Base-by-base conservation (phyloP, 2,113 vertebrate genomes). In the Morone saxatilis region DNA sequence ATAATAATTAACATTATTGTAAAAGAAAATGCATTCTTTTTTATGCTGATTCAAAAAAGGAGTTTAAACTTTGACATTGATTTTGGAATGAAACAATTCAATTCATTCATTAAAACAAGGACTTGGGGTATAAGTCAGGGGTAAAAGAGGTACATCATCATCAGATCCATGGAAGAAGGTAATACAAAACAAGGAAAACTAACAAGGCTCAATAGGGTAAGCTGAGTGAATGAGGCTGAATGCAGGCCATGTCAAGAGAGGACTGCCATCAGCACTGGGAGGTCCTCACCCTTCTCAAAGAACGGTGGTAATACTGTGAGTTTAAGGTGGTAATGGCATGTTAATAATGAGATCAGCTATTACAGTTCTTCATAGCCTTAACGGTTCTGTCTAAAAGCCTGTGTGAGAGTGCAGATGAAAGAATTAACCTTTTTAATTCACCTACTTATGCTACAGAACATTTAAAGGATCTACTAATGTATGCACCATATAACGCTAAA, bases 11-110 rank as follows among this genome's bases (percentile, higher is more conserved):
- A 20, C 38, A 54, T 10, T 20, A 13, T 20, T 56, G 0, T 9
- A 17, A 0, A 54, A 76, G 2, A 48, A 70, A 47, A 57, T 48
- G 1, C 1, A n/a, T 20, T 20, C 60, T 50, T 47, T 31, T 83
- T 38, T 4, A 7, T 25, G 71, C 53, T 75, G 17, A 66, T 54
- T 54, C 3, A 43, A 16, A 47, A 54, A 68, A 38, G 0, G 9
- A 14, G 9, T 36, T 71, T 71, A 1, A 9, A 41, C 14, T 61
- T 41, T 50, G 5, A 22, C 20, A 60, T 4, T 48, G 20, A 75
- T 65, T 88, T 81, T 63, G 65, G 60, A 86, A 72, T 53, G 0
- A 81, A 86, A 81, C 63, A 22, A 36, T 45, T 73, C 1, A 31
- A 56, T 56, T 41, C 0, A 62, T 78, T 22, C 22, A 7, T 36